phyloP scores from a whole-genome alignment of 2,797 vertebrate genomes.

The Aphelocoma californica region DNA sequence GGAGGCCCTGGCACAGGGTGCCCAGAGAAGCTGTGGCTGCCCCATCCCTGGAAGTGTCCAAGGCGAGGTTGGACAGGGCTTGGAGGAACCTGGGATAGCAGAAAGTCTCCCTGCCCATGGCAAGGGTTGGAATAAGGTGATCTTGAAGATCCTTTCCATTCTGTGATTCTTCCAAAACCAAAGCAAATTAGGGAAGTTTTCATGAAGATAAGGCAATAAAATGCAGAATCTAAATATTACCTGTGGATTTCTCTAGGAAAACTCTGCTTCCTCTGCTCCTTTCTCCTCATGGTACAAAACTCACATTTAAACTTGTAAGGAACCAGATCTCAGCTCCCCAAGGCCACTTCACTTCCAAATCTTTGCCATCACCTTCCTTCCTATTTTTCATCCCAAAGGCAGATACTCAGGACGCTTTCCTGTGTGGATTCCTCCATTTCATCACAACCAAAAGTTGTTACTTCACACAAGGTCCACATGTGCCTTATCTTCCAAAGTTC shows the following conservation, averaged over 20 bases:
- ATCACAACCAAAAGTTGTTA: background rate
- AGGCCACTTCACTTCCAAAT: background rate
- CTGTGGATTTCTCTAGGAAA: background rate
- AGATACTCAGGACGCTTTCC: background rate
- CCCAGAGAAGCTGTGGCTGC: background rate
- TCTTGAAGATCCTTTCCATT: background rate
- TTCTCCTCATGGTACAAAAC: background rate
- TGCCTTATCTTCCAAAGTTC: background rate
- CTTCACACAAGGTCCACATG: background rate
- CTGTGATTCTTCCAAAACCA: background rate
- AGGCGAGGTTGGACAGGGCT: fast-evolving
- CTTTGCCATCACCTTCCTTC: background rate
- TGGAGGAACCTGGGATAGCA: fast-evolving
- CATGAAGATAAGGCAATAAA: background rate
- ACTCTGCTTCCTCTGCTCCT: background rate
- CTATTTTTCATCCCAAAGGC: background rate
- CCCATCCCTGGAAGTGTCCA: background rate
- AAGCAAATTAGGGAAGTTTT: no score
- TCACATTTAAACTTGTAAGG: background rate
- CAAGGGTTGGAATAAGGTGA: fast-evolving
- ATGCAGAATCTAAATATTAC: background rate
- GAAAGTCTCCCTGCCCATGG: background rate
- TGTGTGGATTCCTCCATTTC: background rate
- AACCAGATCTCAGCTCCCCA: background rate
- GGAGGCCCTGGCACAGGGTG: fast-evolving